These are phyloP conservation scores for Squalus acanthias DNA, from an alignment of 2,797 vertebrate species.

Conservation along the genomic window DNA sequence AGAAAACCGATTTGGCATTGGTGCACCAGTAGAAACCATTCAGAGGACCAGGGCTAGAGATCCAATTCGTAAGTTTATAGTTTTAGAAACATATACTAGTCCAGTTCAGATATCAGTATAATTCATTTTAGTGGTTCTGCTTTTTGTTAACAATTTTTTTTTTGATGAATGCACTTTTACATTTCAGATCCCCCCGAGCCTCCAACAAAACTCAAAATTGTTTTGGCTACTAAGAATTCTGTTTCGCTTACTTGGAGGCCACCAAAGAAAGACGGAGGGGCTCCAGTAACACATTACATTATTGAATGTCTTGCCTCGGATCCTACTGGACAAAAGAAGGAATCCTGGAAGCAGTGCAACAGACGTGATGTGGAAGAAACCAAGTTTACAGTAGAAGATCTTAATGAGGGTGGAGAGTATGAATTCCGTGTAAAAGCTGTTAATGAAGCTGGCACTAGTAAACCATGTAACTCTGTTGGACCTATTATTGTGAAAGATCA, in stretches of 20 bases:
- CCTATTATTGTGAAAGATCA: constrained; percentile 85
- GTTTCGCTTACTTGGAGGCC: constrained; percentile 86
- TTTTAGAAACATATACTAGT: background rate
- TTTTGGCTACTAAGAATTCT: constrained; percentile 75
- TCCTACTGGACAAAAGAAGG: constrained; percentile 77
- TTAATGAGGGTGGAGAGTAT: constrained; percentile 83
- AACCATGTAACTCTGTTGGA: constrained; percentile 83
- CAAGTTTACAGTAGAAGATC: constrained; percentile 85
- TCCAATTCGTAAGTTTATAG: constrained; percentile 78
- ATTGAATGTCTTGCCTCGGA: constrained; percentile 90
- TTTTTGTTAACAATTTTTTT: background rate
- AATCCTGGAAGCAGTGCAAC: constrained; percentile 90
- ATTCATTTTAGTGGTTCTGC: background rate
- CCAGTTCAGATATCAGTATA: background rate
- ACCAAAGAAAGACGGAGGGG: constrained; percentile 89
- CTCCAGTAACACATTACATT: constrained; percentile 90
- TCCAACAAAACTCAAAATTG: constrained; percentile 84
- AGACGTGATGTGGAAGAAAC: constrained; percentile 87
- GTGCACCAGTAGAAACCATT: constrained; percentile 68
- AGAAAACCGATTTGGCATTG: constrained; percentile 86
- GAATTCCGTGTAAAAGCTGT: constrained; percentile 92
- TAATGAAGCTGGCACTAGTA: constrained; percentile 83
- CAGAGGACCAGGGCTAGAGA: constrained; percentile 78
- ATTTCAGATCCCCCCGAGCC: constrained; percentile 88
- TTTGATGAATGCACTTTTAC: constrained; percentile 44